Conservation (phyloP, 2,797 vertebrate genomes). For the Etheostoma nigrum region DNA sequence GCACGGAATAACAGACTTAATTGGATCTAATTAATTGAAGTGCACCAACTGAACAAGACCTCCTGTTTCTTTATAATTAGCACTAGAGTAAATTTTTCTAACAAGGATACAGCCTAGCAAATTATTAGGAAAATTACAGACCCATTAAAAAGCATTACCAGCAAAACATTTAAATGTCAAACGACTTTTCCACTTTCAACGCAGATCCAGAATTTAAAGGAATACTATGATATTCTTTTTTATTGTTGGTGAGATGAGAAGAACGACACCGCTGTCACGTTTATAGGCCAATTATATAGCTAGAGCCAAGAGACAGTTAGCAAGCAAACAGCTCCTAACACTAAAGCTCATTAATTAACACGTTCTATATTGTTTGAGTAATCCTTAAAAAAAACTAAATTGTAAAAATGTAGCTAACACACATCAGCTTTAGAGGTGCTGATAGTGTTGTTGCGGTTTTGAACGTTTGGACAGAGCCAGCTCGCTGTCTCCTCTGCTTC, state of each 20-base stretch:
- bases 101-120: neutral
- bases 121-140: neutral
- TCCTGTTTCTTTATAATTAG: neutral
- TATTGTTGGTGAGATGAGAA: too few relatives aligned
- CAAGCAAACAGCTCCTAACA: too few relatives aligned
- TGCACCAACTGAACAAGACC: neutral
- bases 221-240: neutral
- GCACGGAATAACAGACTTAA: neutral
- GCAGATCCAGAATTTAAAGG: neutral
- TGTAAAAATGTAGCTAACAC: too few relatives aligned
- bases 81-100: neutral
- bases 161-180: neutral
- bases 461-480: neutral
- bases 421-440: too few relatives aligned
- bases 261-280: neutral
- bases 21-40: constrained; percentile 13
- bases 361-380: neutral
- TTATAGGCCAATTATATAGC: neutral
- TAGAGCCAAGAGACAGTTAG: neutral
- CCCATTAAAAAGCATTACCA: neutral
- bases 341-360: neutral
- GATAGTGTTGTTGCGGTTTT: neutral
- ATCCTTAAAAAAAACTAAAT: neutral
- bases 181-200: neutral
- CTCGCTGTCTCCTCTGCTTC: neutral